Evolutionary conservation across 2,113 vertebrate genomes (phyloP), one percentile per base, ranked within the genome.

Genomic region (Diadophis punctatus): DNA sequence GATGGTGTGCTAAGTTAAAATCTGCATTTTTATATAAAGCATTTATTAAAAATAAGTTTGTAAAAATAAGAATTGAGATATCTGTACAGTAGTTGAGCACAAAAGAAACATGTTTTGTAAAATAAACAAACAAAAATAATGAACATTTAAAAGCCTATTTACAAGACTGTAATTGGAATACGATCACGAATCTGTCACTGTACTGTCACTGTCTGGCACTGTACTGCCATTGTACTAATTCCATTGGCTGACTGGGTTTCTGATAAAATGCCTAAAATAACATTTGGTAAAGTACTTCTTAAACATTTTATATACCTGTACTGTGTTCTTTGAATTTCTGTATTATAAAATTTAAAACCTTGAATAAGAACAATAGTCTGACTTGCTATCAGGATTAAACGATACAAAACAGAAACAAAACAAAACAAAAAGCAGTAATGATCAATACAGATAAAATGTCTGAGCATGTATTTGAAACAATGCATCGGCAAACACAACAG

Each of bases 31-130:
- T n/a, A 93, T 97, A 96, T 34, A 97, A 97, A 96, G 96, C 96
- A 92, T 96, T 98, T 98, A 98, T 98, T 96, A 98, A 98, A 98
- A 98, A 98, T 98, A 98, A 87, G 94, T 94, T 30, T 96, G 90
- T 97, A 96, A 46, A 92, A 93, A 95, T 95, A 96, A 96, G 52
- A 90, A 96, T 85, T 91, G 87, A 93, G 68, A 89, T 92, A 92
- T 98, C 97, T 97, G 93, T 97, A 98, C 97, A 98, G 91, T 90
- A 94, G 93, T 85, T 94, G 92, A 93, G 92, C 96, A 96, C 93
- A 94, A 95, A 97, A 96, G 23, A 63, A 51, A 93, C 58, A 96
- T 90, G 23, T 55, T 51, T 92, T 94, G 92, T 94, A 92, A 91
- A 92, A 96, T 18, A 86, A 88, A 94, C 94, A 90, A 58, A 22